These are phyloP conservation scores for Ptyas mucosa DNA, from an alignment of 2,113 vertebrate species.

Conservation along the genomic window DNA sequence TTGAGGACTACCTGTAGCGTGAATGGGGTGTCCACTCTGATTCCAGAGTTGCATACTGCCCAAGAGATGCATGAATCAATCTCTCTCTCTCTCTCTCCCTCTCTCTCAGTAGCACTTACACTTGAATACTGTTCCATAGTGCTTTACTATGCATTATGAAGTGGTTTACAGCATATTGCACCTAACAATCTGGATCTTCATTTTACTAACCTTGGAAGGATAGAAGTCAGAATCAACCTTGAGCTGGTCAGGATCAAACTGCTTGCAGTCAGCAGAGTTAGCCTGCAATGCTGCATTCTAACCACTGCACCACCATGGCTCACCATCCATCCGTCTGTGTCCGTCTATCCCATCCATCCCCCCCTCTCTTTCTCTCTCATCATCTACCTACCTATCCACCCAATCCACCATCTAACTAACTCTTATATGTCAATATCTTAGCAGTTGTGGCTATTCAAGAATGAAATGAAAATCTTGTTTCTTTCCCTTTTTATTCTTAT, in stretches of 20 bases:
- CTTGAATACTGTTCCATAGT: too few relatives aligned
- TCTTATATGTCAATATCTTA: neutral
- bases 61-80: neutral
- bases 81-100: too few relatives aligned
- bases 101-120: too few relatives aligned
- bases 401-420: neutral
- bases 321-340: neutral
- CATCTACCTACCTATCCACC: neutral
- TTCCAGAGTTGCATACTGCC: neutral
- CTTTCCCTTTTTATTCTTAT: neutral
- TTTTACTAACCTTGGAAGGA: too few relatives aligned
- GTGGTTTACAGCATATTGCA: too few relatives aligned
- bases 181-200: too few relatives aligned
- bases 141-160: too few relatives aligned
- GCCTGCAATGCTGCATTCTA: too few relatives aligned
- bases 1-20: neutral
- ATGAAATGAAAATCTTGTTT: neutral
- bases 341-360: neutral
- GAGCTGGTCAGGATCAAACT: too few relatives aligned
- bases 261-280: too few relatives aligned
- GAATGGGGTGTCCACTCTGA: neutral
- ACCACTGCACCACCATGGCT: too few relatives aligned
- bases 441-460: neutral
- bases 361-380: neutral
- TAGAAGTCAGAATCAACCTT: too few relatives aligned